Conservation (phyloP, 2,797 vertebrate genomes). For the Rhinogobio ventralis region DNA sequence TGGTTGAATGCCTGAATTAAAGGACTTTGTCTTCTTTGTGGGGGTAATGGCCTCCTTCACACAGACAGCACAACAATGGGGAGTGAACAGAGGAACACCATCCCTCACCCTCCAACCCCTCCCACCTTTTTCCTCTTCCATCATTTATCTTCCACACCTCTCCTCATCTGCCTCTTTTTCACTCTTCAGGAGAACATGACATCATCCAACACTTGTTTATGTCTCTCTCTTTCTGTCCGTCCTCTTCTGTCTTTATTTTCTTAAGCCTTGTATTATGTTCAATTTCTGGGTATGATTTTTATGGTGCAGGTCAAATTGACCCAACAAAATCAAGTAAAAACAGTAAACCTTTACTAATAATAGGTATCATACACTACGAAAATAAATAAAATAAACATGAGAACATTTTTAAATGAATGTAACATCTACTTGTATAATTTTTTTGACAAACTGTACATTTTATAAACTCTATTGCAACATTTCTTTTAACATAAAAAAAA, state of each 20-base stretch:
- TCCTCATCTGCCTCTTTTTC: constrained; percentile 11
- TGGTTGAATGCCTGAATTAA: constrained; percentile 56
- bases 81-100: constrained; percentile 18
- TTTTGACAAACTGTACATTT: neutral
- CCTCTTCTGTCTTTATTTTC: neutral
- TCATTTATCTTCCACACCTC: constrained; percentile 14
- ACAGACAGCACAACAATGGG: constrained; percentile 54
- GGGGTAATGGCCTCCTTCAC: constrained; percentile 55
- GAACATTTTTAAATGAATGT: neutral
- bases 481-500: neutral
- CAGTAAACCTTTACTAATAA: neutral
- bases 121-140: constrained; percentile 20
- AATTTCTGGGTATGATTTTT: neutral
- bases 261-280: neutral
- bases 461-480: neutral
- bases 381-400: neutral
- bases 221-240: neutral
- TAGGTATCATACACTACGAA: neutral
- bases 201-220: constrained; percentile 7
- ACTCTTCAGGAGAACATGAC: constrained; percentile 9
- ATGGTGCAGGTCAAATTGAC: neutral
- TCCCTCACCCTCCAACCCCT: constrained; percentile 5
- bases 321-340: neutral
- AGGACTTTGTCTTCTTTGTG: constrained; percentile 55
- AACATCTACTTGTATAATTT: neutral